phyloP scores from a whole-genome alignment of 2,113 vertebrate species.

The Corythaeola cristata region DNA sequence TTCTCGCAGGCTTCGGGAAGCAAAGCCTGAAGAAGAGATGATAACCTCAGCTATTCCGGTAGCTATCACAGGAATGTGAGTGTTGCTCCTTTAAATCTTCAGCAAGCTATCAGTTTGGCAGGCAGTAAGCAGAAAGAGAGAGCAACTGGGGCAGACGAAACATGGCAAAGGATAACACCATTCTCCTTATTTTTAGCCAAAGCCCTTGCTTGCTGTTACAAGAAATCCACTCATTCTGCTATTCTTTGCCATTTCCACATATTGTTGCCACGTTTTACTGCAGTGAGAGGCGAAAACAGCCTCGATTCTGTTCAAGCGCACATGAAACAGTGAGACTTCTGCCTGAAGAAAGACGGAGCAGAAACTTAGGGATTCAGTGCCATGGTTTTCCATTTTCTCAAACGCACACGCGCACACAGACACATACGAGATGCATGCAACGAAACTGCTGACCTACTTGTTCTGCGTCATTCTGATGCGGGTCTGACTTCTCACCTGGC shows the following conservation, averaged over 20 bases:
- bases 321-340: background rate
- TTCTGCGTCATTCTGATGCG: conserved; percentile 23
- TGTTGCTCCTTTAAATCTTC: conserved; percentile 43
- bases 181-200: conserved; percentile 50
- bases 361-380: background rate
- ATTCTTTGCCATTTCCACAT: background rate
- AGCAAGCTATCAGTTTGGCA: conserved; percentile 8
- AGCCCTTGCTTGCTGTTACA: background rate
- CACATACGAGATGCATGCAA: background rate
- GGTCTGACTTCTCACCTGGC: conserved; percentile 22
- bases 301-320: background rate
- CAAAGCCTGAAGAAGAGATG: background rate
- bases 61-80: background rate
- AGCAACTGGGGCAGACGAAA: conserved; percentile 41
- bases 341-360: background rate
- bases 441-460: conserved; percentile 40
- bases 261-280: background rate
- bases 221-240: conserved; percentile 15
- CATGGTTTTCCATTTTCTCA: background rate
- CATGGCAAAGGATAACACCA: background rate
- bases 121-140: background rate
- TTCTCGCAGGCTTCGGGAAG: background rate
- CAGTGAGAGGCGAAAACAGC: background rate
- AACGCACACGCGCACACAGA: rapidly evolving
- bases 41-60: background rate